phyloP scores from a whole-genome alignment of 2,113 vertebrate genomes.

The Cygnus buccinator region DNA sequence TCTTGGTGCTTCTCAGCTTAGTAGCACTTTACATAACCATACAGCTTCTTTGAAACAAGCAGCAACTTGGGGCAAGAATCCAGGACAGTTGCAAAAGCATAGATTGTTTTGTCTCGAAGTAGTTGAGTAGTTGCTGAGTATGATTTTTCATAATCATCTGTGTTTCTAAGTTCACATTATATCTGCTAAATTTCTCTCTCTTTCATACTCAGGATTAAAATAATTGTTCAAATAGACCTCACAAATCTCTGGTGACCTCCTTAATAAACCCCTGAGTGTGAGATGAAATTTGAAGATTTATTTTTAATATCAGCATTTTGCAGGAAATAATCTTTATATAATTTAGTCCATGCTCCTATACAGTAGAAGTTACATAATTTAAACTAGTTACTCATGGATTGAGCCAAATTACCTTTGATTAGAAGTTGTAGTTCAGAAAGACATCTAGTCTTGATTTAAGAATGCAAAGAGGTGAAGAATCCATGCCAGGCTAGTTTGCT shows the following conservation, averaged over 20 bases:
- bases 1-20: neutral
- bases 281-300: neutral
- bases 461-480: neutral
- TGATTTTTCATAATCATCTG: neutral
- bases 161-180: neutral
- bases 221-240: neutral
- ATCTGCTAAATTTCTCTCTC: neutral
- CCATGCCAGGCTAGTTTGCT: neutral
- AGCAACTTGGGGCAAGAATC: neutral
- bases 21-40: neutral
- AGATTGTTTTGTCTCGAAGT: neutral
- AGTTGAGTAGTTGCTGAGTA: neutral
- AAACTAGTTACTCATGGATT: neutral
- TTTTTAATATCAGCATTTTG: neutral
- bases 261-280: neutral
- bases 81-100: constrained; percentile 10
- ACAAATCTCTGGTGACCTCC: neutral
- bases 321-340: neutral
- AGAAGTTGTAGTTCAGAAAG: neutral
- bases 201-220: neutral
- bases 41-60: neutral
- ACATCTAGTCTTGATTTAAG: neutral
- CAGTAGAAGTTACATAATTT: neutral
- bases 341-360: neutral
- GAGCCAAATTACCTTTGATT: neutral